These are phyloP conservation scores for Elegia similella DNA, from an alignment of 2,888 invertebrate species.

Conservation along the genomic window DNA sequence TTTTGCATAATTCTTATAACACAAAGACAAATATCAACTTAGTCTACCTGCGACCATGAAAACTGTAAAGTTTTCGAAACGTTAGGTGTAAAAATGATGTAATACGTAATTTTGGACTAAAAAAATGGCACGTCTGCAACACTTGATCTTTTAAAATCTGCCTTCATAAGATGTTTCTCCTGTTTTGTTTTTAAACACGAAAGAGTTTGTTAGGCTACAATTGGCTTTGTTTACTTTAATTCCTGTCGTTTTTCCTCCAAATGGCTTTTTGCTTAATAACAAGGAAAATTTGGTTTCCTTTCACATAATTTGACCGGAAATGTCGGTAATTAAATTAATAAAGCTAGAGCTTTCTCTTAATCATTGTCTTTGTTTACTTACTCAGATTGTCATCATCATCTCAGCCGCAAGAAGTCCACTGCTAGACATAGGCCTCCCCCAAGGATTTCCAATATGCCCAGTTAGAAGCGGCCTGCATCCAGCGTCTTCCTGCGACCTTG, in stretches of 20 bases:
- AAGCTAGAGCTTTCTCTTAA: not conserved
- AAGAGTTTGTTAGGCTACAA: constrained; percentile 10
- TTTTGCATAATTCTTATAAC: too few relatives aligned
- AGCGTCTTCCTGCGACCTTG: too few relatives aligned
- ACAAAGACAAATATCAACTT: too few relatives aligned
- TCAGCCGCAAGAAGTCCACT: too few relatives aligned
- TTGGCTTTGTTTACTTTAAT: constrained; percentile 15
- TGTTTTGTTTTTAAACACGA: constrained; percentile 13
- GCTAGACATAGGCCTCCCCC: too few relatives aligned
- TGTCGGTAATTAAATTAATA: not conserved
- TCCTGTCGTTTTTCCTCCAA: constrained; percentile 6
- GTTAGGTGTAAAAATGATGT: too few relatives aligned
- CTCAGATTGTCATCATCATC: too few relatives aligned
- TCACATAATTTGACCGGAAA: not conserved
- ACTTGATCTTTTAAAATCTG: not conserved
- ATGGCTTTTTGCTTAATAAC: constrained; percentile 2
- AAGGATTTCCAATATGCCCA: too few relatives aligned
- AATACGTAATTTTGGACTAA: not conserved
- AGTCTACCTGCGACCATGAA: too few relatives aligned
- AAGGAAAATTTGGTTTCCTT: constrained; percentile 7
- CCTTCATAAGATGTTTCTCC: constrained; percentile 9
- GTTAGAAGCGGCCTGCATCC: too few relatives aligned
- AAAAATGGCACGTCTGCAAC: not conserved
- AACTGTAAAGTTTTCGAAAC: too few relatives aligned
- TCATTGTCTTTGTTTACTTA: too few relatives aligned